Base-by-base conservation (phyloP, 2,113 vertebrate genomes). In the Athene noctua region DNA sequence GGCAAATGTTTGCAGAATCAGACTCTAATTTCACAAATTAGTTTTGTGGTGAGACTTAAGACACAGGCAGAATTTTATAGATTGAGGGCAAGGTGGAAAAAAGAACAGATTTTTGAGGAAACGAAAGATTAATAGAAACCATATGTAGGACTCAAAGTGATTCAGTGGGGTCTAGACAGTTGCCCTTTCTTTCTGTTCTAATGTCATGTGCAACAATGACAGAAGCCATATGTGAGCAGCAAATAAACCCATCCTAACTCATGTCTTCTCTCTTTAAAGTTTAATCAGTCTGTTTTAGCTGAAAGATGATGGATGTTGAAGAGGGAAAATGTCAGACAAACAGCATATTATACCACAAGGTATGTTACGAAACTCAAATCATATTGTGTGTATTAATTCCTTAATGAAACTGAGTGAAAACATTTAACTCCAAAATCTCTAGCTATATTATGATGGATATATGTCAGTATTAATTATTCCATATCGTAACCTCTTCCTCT, bases 321-420 rank as follows among this genome's bases (percentile, higher is more conserved):
- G 40, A 92, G 61, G n/a, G 62, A 87, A 97, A 94, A 91, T 95
- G 77, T 67, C 95, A 78, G 70, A 40, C 21, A 52, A 84, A 19
- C 36, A 71, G 23, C 4, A 1, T 7, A 40, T 29, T 55, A 15
- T 23, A 23, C 22, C 59, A 11, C 0, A 0, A 88, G 34, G 44
- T 47, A 13, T 20, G 30, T 21, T 77, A 75, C 5, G 22, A 20
- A 84, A 54, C 26, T 32, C 32, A 23, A 46, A 47, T 26, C 14
- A 5, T 7, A 2, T 9, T 21, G 4, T 26, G 13, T 47, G 22
- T 10, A 1, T 30, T 86, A 32, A 32, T 63, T 62, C 26, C 26
- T 22, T n/a, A n/a, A 13, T 29, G 74, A 46, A 88, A 25, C n/a
- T 9, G 10, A 36, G 46, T 11, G 38, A 32, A 52, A 36, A 7